Base-by-base conservation (phyloP, 2,888 invertebrate species). In the Chloroclysta siterata region DNA sequence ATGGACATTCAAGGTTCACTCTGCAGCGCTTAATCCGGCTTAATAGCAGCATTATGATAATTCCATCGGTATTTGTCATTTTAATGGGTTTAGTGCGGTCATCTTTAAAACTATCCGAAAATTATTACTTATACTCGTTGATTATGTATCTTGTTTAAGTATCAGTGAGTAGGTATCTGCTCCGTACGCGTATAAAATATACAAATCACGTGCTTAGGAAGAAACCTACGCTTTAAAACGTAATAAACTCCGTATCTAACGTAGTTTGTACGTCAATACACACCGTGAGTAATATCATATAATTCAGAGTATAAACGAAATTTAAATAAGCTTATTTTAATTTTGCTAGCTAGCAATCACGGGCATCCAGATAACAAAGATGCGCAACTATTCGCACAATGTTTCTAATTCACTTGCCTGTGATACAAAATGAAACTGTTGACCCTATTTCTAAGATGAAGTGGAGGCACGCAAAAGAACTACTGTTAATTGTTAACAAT, bases 401-500 rank as follows among this genome's bases (percentile, higher is more conserved):
- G 48, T 17, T 64, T 55, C 50, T 54, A 69, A 59, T 63, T 65
- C 66, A 55, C 55, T 53, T 63, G 64, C 63, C 65, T 57, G 61
- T 48, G 71, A 70, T 73, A 77, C 71, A 73, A 73, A 75, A 76
- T 76, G 73, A 72, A 77, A 71, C 71, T 82, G 80, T 81, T 88
- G 88, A 87, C 87, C 89, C 83, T 89, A 87, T 89, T 90, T 83
- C 86, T 80, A 77, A 82, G 84, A 86, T 83, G 81, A 79, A 83
- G 81, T 77, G 78, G 80, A 82, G 82, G 75, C 89, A 89, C 93
- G 93, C 88, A 84, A 92, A 91, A 85, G 89, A 89, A 86, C 84
- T 87, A 81, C 85, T 82, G 81, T 87, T 91, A 87, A 92, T 92
- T 90, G 85, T 83, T 77, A 83, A 87, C 90, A 89, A 91, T 90